A percentile compares a stretch with the other conserved stretches of the same genome.
Conservation (phyloP, 2,113 vertebrate genomes). For the Leucopsar rothschildi region DNA sequence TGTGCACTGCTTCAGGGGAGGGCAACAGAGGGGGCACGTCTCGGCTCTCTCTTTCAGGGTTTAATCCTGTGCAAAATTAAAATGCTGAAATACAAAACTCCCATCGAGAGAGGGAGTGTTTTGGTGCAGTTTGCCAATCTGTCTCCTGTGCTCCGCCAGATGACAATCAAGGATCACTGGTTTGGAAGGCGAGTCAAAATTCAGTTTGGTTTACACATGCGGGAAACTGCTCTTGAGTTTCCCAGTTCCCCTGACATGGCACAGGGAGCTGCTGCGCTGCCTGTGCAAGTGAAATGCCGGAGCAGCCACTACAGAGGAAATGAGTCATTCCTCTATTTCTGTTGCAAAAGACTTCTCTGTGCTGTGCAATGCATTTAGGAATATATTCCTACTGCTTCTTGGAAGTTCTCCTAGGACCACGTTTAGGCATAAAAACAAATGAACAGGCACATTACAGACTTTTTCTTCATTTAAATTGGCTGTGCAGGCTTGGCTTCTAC, state of each 20-base stretch:
- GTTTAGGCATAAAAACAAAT: not conserved
- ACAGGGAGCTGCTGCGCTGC: not conserved
- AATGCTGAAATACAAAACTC: not conserved
- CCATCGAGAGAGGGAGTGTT: not conserved
- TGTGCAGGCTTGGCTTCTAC: not conserved
- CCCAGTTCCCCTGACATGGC: not conserved
- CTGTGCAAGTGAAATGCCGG: not conserved
- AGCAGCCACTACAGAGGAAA: constrained; percentile 59
- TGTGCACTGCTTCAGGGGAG: not conserved
- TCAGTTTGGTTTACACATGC: not conserved
- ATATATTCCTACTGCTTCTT: not conserved
- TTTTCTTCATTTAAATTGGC: not conserved
- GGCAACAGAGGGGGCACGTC: not conserved
- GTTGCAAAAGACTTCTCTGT: not conserved
- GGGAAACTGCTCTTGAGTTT: not conserved
- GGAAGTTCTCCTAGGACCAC: not conserved
- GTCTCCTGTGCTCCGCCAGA: not conserved
- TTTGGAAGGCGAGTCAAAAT: not conserved
- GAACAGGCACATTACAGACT: not conserved
- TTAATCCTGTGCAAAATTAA: not conserved
- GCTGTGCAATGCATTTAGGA: not conserved
- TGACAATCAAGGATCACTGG: not conserved
- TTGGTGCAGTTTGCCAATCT: accelerated
- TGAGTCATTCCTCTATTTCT: constrained; percentile 64
- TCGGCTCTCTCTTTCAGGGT: not conserved